phyloP scores from a whole-genome alignment of 2,888 invertebrate species.

The Nemoura dubitans region DNA sequence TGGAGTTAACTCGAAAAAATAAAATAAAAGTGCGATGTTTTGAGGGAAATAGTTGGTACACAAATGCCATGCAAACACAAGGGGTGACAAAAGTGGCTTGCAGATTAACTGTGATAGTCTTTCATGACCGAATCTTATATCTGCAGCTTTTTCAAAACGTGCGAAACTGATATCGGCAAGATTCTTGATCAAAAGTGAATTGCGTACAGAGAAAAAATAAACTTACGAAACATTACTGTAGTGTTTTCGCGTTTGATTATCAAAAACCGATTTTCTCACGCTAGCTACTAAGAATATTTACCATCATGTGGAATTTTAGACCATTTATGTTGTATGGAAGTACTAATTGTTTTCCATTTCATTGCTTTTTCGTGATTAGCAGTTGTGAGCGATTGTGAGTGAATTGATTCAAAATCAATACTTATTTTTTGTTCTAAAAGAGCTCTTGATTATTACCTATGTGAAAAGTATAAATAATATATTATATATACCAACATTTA shows the following conservation, averaged over 20 bases:
- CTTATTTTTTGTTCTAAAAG: conserved; percentile 7
- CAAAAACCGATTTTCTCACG: conserved; percentile 7
- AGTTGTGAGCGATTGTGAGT: background rate
- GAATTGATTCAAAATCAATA: background rate
- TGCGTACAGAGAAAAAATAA: conserved; percentile 38
- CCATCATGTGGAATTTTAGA: conserved; percentile 5
- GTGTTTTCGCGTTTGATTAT: background rate
- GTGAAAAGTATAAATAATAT: background rate
- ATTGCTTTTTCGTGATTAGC: conserved; percentile 12
- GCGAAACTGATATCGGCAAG: conserved; percentile 29
- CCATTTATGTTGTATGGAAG: background rate
- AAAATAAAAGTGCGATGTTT: conserved; percentile 49
- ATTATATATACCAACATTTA: background rate
- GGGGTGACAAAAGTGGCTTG: conserved; percentile 48
- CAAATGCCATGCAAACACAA: conserved; percentile 48
- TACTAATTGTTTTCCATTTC: background rate
- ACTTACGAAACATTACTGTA: background rate
- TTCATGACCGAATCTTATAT: conserved; percentile 51
- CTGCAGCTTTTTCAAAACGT: conserved; percentile 50
- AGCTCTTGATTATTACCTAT: background rate
- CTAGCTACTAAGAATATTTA: background rate
- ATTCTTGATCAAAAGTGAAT: conserved; percentile 47
- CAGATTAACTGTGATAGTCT: conserved; percentile 53
- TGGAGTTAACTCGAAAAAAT: conserved; percentile 49
- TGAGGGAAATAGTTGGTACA: conserved; percentile 48